Evolutionary conservation across 1,140 invertebrate species (phyloP).

Genomic region (Euwallacea fornicatus): DNA sequence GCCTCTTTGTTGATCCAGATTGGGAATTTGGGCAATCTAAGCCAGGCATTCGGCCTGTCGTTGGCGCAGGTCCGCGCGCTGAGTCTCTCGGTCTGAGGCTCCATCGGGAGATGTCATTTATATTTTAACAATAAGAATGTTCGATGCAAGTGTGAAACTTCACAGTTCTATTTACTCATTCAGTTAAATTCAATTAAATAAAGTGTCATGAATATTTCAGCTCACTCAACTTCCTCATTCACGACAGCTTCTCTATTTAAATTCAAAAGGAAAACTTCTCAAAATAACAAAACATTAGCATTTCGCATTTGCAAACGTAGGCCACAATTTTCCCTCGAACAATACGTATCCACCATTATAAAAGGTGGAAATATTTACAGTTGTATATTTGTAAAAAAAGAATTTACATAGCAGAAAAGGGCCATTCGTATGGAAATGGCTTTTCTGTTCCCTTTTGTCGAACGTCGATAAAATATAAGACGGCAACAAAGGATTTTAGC

Average conservation of each 20-base stretch:
- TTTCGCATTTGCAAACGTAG: constrained; percentile 32
- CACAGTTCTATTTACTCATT: too few species aligned
- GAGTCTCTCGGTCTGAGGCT: too few species aligned
- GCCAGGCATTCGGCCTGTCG: too few species aligned
- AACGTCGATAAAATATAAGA: constrained; percentile 52
- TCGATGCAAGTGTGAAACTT: too few species aligned
- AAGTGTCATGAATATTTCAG: too few species aligned
- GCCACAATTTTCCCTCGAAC: constrained; percentile 38
- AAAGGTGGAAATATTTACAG: constrained; percentile 49
- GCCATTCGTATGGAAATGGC: constrained; percentile 51
- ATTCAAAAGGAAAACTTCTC: constrained; percentile 17
- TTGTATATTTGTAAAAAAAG: constrained; percentile 46
- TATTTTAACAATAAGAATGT: too few species aligned
- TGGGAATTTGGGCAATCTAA: too few species aligned
- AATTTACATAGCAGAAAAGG: constrained; percentile 50
- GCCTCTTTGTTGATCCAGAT: too few species aligned
- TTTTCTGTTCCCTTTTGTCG: constrained; percentile 46
- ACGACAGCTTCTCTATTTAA: constrained; percentile 6
- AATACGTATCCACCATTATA: constrained; percentile 42
- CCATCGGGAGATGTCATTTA: too few species aligned
- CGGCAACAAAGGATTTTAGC: constrained; percentile 50
- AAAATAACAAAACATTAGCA: constrained; percentile 32
- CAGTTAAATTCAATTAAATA: too few species aligned
- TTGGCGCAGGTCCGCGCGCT: too few species aligned
- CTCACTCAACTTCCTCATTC: too few species aligned